Evolutionary conservation across 2,888 invertebrate species (phyloP).

Genomic region (Calliopum simillimum): DNA sequence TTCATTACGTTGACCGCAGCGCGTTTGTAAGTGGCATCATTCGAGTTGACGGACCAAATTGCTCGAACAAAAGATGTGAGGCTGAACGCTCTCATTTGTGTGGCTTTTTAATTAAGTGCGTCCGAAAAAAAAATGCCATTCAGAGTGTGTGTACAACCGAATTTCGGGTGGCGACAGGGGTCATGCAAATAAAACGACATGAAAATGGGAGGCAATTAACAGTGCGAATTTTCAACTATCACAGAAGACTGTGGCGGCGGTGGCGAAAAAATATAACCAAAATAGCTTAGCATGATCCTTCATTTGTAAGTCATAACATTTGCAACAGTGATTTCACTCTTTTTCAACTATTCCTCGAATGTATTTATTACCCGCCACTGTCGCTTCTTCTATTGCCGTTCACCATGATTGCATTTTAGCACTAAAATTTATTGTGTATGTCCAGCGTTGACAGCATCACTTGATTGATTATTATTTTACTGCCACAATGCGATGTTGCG

Average conservation of each 20-base stretch:
- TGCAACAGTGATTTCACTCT: too few species aligned
- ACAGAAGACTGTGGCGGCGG: too few species aligned
- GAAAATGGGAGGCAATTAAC: neutral
- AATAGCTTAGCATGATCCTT: too few species aligned
- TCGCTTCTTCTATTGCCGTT: too few species aligned
- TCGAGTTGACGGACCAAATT: neutral
- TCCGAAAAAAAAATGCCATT: neutral
- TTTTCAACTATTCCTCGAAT: too few species aligned
- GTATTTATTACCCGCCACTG: too few species aligned
- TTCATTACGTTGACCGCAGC: slow-evolving; percentile 8
- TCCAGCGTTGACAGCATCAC: neutral
- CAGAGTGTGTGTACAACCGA: neutral
- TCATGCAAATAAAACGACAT: neutral
- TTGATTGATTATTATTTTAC: slow-evolving; percentile 9
- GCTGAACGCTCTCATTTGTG: neutral
- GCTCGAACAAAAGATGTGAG: too few species aligned
- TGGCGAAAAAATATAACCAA: too few species aligned
- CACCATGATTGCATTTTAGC: too few species aligned
- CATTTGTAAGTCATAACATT: too few species aligned
- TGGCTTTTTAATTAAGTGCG: slow-evolving; percentile 10
- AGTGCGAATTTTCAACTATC: too few species aligned
- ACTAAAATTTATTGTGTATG: neutral
- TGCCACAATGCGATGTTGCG: too few species aligned
- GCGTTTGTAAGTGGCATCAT: neutral
- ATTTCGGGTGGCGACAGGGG: neutral